Percentiles rank a stretch among this genome's conserved stretches.
These are phyloP conservation scores for Trichacis sp. DNA, from an alignment of 2,888 invertebrate genomes.

Conservation along the genomic window DNA sequence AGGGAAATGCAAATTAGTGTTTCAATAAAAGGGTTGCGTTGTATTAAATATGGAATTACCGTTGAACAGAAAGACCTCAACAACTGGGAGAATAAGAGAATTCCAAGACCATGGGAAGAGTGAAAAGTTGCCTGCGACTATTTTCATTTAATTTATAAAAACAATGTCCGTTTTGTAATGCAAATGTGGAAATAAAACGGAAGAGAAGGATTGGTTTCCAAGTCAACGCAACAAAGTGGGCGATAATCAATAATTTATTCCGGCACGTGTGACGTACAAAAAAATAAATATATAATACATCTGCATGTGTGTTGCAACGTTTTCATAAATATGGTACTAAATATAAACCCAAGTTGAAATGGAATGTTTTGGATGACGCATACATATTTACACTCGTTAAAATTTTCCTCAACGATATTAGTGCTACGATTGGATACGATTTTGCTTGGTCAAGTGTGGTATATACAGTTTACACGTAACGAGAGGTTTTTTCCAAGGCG, in stretches of 20 bases:
- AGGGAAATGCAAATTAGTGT: no score
- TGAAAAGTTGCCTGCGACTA: background rate
- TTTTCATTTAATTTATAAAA: no score
- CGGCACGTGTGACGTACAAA: constrained; percentile 43
- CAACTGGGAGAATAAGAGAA: constrained; percentile 87
- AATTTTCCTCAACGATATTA: no score
- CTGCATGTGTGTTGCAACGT: constrained; percentile 10
- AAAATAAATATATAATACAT: constrained; percentile 33
- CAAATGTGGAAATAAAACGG: no score
- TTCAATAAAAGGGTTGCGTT: no score
- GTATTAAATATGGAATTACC: constrained; percentile 17
- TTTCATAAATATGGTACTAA: constrained; percentile 2
- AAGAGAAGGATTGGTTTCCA: no score
- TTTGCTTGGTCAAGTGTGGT: constrained; percentile 3
- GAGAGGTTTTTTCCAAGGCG: background rate
- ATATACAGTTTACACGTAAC: constrained; percentile 22
- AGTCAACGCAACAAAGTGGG: no score
- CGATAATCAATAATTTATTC: constrained; percentile 40
- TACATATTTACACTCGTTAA: background rate
- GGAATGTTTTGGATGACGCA: background rate
- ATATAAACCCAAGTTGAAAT: background rate
- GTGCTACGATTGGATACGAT: no score
- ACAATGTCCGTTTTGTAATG: no score
- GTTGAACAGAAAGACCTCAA: constrained; percentile 76
- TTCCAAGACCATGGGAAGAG: constrained; percentile 89